A percentile compares a stretch with the other conserved stretches of the same genome.
These are phyloP conservation scores for Bradypodion ventrale DNA, from an alignment of 2,797 vertebrate genomes.

Conservation along the genomic window DNA sequence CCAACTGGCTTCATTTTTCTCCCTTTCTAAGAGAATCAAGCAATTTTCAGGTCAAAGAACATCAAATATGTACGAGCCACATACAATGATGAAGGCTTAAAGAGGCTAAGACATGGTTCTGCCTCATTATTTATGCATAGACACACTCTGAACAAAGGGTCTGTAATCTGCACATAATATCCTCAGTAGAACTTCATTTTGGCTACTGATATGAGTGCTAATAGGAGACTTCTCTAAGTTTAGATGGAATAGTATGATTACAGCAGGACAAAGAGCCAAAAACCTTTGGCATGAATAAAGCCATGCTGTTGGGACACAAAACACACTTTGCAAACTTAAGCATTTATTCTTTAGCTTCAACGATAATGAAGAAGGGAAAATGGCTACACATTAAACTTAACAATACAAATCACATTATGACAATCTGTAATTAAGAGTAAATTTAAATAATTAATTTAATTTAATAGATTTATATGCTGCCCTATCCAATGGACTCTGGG, in stretches of 20 bases:
- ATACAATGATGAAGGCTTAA: neutral
- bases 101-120: neutral
- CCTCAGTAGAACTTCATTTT: neutral
- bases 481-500: too few species aligned
- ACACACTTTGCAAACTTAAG: neutral
- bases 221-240: neutral
- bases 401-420: neutral
- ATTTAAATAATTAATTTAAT: neutral
- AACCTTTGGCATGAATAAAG: neutral
- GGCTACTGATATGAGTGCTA: slow-evolving; percentile 1
- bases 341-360: neutral
- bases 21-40: neutral
- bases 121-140: neutral
- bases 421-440: neutral
- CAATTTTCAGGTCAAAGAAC: neutral
- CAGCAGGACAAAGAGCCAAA: neutral
- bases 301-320: neutral
- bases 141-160: neutral
- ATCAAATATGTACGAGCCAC: neutral
- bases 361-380: neutral
- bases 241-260: neutral
- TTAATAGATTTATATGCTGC: too few species aligned
- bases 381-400: neutral
- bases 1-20: slow-evolving; percentile 1
- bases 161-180: slow-evolving; percentile 7